A percentile compares a stretch with the other conserved stretches of the same genome.
These are phyloP conservation scores for Dolichopus griseipennis DNA, from an alignment of 2,888 invertebrate species.

Conservation along the genomic window DNA sequence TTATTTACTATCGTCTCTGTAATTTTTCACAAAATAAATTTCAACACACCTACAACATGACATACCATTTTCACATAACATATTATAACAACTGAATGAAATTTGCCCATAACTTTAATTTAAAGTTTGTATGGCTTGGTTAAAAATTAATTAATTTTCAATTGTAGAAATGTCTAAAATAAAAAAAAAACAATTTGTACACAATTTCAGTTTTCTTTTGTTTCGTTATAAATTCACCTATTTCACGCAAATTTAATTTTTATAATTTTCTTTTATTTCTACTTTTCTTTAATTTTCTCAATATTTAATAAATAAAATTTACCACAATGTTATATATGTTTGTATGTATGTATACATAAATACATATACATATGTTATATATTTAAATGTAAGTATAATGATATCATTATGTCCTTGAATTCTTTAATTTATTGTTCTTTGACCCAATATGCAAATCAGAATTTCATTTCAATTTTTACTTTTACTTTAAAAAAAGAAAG, in stretches of 20 bases:
- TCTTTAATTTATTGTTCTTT: conserved; percentile 4
- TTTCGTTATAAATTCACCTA: not conserved
- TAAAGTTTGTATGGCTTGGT: not conserved
- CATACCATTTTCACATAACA: too few relatives aligned
- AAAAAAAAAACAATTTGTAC: not conserved
- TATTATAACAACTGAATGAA: too few relatives aligned
- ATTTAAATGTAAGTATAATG: not conserved
- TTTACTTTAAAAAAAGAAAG: too few relatives aligned
- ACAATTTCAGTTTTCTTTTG: not conserved
- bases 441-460: not conserved
- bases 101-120: too few relatives aligned
- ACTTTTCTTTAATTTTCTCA: too few relatives aligned
- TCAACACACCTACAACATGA: too few relatives aligned
- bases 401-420: not conserved
- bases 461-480: not conserved
- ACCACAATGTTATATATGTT: too few relatives aligned
- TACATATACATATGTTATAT: too few relatives aligned
- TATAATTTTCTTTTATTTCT: too few relatives aligned
- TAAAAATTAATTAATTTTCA: not conserved
- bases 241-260: not conserved
- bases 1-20: not conserved
- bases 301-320: too few relatives aligned
- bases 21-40: not conserved
- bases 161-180: not conserved
- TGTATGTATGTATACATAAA: too few relatives aligned